Base-by-base conservation (phyloP, 35 echinoderm and acorn worm species). In the Ophiothrix spiculata region DNA sequence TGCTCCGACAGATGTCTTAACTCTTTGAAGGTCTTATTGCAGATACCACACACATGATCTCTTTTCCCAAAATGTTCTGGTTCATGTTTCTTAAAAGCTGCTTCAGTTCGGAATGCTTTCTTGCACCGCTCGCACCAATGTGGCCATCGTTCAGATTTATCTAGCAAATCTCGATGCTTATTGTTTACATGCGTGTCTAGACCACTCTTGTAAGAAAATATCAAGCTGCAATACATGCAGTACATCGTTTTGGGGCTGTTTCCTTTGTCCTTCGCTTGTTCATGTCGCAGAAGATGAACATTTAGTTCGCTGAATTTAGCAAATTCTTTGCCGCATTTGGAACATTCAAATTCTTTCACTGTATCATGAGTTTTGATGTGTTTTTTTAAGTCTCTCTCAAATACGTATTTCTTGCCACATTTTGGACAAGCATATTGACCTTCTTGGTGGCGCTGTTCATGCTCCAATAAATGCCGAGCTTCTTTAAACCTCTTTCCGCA, bases 341-440 rank as follows among this genome's bases (percentile, higher is more conserved):
- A 10, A 25, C 25, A 69, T 28, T 49, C 6, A 19, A 69, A 69
- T 2, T 69, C 60, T 69, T 49, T 69, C 8, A 69, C 60, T 10
- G 3, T 28, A 25, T 25, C 29, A 28, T 69, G 60, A 15, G 60
- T 69, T n/a, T 25, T 69, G 60, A 69, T 15, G 19, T 69, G 60
- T 28, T 69, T 69, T 69, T 4, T 28, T 28, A 69, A 69, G 29
- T 69, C 60, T 69, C 60, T 69, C 29, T 69, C 60, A 10, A 69
- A 69, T 15, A 69, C 60, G 25, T 69, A 69, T n/a, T 69, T 69
- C 60, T 69, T 69, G 60, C 29, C 60, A 25, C 60, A 69, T 69
- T 69, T 69, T 2, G 60, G 60, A n/a, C 60, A 69, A 6, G 60
- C 16, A 49, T 69, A 28, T 25, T 69, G 60, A 6, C 60, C 60